A percentile compares a stretch with the other conserved stretches of the same genome.
These are phyloP conservation scores for Cottus gobio DNA, from an alignment of 2,113 vertebrate genomes.

Conservation along the genomic window DNA sequence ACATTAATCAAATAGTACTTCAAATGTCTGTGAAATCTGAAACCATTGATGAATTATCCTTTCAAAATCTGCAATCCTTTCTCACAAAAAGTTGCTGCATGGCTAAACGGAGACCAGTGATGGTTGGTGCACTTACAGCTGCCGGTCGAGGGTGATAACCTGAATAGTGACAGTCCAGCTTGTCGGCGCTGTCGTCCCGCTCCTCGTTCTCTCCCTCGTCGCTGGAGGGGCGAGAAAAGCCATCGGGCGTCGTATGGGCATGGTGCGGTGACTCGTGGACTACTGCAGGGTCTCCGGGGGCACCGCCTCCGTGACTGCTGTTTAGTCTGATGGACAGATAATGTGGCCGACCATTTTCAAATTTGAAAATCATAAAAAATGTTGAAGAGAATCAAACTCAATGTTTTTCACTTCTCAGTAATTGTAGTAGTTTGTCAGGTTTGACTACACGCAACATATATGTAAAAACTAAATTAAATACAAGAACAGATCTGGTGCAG, in stretches of 20 bases:
- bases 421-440: background rate
- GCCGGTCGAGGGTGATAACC: slow-evolving; percentile 97
- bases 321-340: slow-evolving; percentile 84
- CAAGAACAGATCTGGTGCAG: background rate
- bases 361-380: background rate
- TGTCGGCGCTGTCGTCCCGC: slow-evolving; percentile 93
- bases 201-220: slow-evolving; percentile 98
- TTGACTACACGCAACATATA: background rate
- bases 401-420: no score
- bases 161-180: slow-evolving; percentile 99
- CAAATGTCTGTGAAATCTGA: background rate
- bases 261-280: slow-evolving; percentile 89
- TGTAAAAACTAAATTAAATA: background rate
- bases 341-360: background rate
- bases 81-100: background rate
- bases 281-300: slow-evolving; percentile 86
- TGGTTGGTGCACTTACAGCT: slow-evolving; percentile 86
- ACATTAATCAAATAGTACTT: background rate
- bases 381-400: background rate
- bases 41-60: background rate
- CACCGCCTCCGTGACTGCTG: slow-evolving; percentile 88
- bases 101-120: background rate
- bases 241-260: slow-evolving; percentile 87
- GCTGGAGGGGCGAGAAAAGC: slow-evolving; percentile 92
- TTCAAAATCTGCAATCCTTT: no score